Conservation (phyloP, 2,888 invertebrate species). For the Drosophila mercatorum region DNA sequence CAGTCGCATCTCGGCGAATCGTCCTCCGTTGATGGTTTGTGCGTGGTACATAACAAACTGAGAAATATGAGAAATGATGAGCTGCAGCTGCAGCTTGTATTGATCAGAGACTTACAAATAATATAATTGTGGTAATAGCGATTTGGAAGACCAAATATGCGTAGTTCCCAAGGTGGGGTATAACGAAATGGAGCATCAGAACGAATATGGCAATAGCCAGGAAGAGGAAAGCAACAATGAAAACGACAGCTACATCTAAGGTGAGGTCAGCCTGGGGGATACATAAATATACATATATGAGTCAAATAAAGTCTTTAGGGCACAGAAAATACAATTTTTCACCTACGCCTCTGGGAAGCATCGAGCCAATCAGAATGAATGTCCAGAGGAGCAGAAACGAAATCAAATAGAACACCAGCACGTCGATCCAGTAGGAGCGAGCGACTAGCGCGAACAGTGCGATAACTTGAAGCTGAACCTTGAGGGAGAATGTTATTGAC, state of each 20-base stretch:
- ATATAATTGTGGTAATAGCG: conserved; percentile 27
- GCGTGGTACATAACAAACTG: conserved; percentile 66
- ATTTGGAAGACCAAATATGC: conserved; percentile 33
- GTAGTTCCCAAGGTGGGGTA: not conserved
- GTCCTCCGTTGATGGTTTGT: conserved; percentile 56
- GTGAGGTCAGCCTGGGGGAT: conserved; percentile 52
- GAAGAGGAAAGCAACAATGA: conserved; percentile 53
- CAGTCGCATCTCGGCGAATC: conserved; percentile 63
- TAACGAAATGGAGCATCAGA: conserved; percentile 17
- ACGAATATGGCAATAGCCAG: conserved; percentile 37
- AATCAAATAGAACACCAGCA: conserved; percentile 32
- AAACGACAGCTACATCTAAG: conserved; percentile 58
- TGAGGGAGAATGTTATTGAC: too few species aligned
- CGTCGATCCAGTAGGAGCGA: conserved; percentile 31
- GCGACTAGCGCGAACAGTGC: conserved; percentile 36
- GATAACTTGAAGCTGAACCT: conserved; percentile 63
- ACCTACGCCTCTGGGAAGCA: conserved; percentile 44
- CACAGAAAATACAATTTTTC: not conserved
- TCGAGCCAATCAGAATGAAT: conserved; percentile 34
- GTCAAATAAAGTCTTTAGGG: not conserved
- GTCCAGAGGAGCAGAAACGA: conserved; percentile 18
- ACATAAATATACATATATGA: not conserved
- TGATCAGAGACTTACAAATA: conserved; percentile 39
- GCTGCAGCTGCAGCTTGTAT: not conserved
- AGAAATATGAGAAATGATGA: rapidly evolving